phyloP scores from a whole-genome alignment of 2,797 vertebrate species.

The Poeciliopsis paucimaculata region DNA sequence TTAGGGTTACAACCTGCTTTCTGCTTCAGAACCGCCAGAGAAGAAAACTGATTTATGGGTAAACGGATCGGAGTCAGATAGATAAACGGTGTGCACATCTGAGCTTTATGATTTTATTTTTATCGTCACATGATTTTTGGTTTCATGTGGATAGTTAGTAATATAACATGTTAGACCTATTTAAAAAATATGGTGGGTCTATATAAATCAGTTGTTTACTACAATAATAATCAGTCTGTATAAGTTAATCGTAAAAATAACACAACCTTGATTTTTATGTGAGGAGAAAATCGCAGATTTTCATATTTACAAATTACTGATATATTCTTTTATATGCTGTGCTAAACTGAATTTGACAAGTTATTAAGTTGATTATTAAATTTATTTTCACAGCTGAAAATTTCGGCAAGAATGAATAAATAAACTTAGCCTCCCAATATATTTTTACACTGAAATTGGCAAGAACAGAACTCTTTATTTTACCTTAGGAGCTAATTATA shows the following conservation, averaged over 20 bases:
- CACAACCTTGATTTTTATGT: not conserved
- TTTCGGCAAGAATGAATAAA: not conserved
- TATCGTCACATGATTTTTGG: constrained; percentile 19
- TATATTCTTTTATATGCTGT: constrained; percentile 7
- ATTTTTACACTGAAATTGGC: constrained; percentile 13
- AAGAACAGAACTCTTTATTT: not conserved
- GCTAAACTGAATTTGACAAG: constrained; percentile 30
- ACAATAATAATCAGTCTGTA: constrained; percentile 11
- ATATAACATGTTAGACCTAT: constrained; percentile 27
- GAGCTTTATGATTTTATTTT: constrained; percentile 26
- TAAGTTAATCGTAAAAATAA: constrained; percentile 27
- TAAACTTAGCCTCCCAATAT: not conserved
- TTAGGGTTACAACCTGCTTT: constrained; percentile 3
- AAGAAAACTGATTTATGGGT: constrained; percentile 45
- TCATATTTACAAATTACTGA: constrained; percentile 10
- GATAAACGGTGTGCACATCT: constrained; percentile 31
- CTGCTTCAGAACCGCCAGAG: constrained; percentile 9
- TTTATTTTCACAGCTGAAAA: not conserved
- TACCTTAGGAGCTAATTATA: not conserved
- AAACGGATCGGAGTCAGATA: constrained; percentile 28
- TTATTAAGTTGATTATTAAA: not conserved
- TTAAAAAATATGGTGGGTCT: not conserved
- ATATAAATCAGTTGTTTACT: constrained; percentile 18
- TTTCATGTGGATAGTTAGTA: constrained; percentile 42
- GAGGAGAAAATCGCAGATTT: constrained; percentile 20